Evolutionary conservation across 2,888 invertebrate genomes (phyloP), one percentile per base, ranked within the genome.

Genomic region (Noctua comes): DNA sequence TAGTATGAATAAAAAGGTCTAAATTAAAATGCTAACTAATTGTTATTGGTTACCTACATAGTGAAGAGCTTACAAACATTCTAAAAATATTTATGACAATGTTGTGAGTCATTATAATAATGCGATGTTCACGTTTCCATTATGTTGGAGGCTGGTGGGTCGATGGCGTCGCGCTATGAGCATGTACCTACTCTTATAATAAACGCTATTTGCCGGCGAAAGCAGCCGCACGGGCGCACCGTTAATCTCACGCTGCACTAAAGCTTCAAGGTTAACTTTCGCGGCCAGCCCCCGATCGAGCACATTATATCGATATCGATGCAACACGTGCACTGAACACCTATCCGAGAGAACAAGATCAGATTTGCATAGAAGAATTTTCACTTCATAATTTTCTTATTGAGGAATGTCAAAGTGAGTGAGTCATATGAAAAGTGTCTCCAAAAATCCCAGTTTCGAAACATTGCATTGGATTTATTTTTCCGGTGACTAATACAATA

Each of bases 231-330:
- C 91, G 81, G 86, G 89, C 90, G 88, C 91, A 89, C 92, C 92
- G 93, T 94, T 95, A 94, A 94, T 94, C 92, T 91, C 90, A 86
- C 90, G 90, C 85, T 92, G 93, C 93, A 92, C 92, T 92, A 90
- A 91, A 91, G 90, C 90, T 90, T 89, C 94, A 95, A 95, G 95
- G 95, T 94, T 94, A 95, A 95, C 96, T 96, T 96, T 96, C 96
- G 93, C 96, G 91, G 88, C 91, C 89, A 91, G 90, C 90, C 89
- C 88, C 91, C 81, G 87, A 84, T 85, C 77, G 76, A 82, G 80
- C 68, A 81, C 77, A 82, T 84, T 79, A 81, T 24, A 79, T 68
- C 73, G 74, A 68, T 76, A 80, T 80, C 73, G 79, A 83, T 80
- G 80, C 79, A 83, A 80, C 73, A 85, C 76, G 69, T 88, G 82